phyloP scores from a whole-genome alignment of 1,140 invertebrate species.

The Tyrophagus putrescentiae region DNA sequence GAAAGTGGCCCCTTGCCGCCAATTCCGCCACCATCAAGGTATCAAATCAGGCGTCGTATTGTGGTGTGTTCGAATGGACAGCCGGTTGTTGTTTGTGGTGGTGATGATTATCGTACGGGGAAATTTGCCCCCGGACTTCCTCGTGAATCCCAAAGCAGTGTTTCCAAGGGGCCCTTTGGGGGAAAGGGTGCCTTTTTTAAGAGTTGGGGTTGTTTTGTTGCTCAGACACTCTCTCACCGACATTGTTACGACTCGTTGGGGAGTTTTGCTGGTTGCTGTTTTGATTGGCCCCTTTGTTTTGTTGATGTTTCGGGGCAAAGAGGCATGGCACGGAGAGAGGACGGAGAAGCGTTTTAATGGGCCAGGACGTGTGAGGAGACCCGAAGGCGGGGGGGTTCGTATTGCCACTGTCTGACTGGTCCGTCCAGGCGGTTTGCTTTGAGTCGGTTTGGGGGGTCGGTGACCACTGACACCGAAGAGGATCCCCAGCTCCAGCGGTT shows the following conservation, averaged over 20 bases:
- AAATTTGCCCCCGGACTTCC: too few relatives aligned
- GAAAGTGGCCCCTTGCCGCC: too few relatives aligned
- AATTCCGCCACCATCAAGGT: background rate
- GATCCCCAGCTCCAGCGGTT: background rate
- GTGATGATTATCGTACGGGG: background rate
- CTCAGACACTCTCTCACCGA: too few relatives aligned
- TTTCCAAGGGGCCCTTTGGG: too few relatives aligned
- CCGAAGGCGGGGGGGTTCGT: background rate
- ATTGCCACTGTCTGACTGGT: background rate
- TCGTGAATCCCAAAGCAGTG: too few relatives aligned
- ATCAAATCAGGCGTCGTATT: too few relatives aligned
- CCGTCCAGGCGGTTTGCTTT: background rate
- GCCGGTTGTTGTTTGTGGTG: background rate
- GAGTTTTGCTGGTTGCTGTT: slow-evolving; percentile 2
- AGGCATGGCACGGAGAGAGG: background rate
- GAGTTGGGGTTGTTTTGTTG: too few relatives aligned
- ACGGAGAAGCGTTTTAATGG: background rate
- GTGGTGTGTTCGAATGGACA: background rate
- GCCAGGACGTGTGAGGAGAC: background rate
- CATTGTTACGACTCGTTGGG: too few relatives aligned
- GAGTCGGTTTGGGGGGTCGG: background rate
- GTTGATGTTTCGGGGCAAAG: background rate
- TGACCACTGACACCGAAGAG: background rate
- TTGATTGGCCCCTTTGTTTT: background rate
- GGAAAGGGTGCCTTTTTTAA: too few relatives aligned